Base-by-base conservation (phyloP, 2,797 vertebrate species). In the Periophthalmus magnuspinnatus region DNA sequence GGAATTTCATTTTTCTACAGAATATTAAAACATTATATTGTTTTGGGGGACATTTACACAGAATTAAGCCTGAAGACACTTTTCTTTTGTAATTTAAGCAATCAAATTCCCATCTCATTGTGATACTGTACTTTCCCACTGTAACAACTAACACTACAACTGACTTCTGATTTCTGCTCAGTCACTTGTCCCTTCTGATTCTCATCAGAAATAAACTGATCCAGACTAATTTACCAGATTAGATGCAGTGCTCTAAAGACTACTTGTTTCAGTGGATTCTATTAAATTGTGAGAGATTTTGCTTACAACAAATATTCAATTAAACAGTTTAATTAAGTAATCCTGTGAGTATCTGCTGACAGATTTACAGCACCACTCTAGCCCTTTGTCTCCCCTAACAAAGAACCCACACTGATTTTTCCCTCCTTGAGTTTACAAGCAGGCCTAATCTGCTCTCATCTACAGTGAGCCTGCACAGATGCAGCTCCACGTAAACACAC, bases 401-500 rank as follows among this genome's bases (percentile, higher is more conserved):
- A 80, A 81, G 79, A 84, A 66, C 52, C 59, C 14, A 69, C 56
- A 60, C 41, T 63, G 0, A 47, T 45, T 79, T 60, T 82, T 65
- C 74, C 57, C 33, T n/a, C n/a, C 52, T 38, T 55, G 34, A 78
- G 75, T 83, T 86, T 83, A 85, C 55, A 84, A 77, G n/a, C 67
- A 34, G 0, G 13, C 54, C 66, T 58, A 76, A 82, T 79, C 80
- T 73, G 72, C 64, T 71, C 47, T 66, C 81, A 76, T 90, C 82
- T 81, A 88, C 89, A 90, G 77, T 71, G 69, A 50, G 60, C 59
- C 67, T 36, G 47, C 61, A 70, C 63, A 77, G 65, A 61, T 32
- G 65, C 50, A 73, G 67, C 69, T 90, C 88, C 76, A 89, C 13
- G 69, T 55, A 66, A 28, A 76, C 77, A 76, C 70, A 68, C 71